phyloP scores from a whole-genome alignment of 2,797 vertebrate species.

The Anomalospiza imberbis region DNA sequence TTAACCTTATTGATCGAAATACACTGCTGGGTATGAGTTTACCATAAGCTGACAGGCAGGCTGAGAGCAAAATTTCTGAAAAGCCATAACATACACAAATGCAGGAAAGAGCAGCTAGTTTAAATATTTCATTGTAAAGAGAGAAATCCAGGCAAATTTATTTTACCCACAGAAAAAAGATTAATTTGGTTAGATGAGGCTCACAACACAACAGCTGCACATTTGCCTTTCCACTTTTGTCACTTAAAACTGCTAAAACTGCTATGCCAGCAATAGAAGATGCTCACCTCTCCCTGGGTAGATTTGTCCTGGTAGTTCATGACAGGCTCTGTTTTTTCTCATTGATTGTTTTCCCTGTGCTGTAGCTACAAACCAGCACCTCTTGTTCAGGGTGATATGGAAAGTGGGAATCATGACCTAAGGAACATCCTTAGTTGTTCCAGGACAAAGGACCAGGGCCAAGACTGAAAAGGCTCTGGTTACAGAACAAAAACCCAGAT shows the following conservation, averaged over 20 bases:
- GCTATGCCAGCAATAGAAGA: background rate
- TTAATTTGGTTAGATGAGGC: background rate
- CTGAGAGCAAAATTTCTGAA: background rate
- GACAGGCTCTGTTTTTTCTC: background rate
- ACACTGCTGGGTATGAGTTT: background rate
- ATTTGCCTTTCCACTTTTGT: background rate
- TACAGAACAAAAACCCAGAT: background rate
- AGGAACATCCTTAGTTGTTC: background rate
- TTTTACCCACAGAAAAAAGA: background rate
- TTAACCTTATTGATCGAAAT: background rate
- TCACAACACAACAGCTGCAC: background rate
- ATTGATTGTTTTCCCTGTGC: background rate
- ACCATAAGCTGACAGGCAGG: background rate
- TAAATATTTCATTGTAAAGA: background rate
- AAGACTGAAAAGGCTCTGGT: background rate
- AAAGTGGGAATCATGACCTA: background rate
- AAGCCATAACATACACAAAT: background rate
- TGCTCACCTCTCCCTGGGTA: background rate
- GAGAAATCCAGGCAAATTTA: background rate
- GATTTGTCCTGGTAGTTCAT: background rate
- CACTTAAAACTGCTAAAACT: background rate
- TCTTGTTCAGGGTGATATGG: background rate
- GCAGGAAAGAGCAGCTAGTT: background rate
- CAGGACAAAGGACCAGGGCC: background rate
- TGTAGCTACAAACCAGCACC: background rate